Evolutionary conservation across 2,888 invertebrate species (phyloP).

Genomic region (Chironomus riparius): DNA sequence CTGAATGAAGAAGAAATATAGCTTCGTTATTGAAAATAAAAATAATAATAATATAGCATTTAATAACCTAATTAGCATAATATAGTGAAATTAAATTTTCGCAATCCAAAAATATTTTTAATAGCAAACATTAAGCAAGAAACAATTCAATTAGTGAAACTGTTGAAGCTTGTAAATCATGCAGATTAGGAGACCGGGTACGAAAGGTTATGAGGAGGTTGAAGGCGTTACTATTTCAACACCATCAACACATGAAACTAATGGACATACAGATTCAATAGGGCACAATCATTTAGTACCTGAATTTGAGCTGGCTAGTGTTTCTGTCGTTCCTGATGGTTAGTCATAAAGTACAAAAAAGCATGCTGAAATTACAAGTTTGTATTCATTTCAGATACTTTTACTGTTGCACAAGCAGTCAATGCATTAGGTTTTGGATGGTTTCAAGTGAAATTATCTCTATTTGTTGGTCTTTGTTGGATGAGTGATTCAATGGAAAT

Average conservation of each 20-base stretch:
- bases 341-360: conserved; percentile 31
- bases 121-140: neutral
- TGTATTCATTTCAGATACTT: conserved; percentile 54
- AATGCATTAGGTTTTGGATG: conserved; percentile 80
- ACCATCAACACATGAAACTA: neutral
- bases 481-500: conserved; percentile 88
- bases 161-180: neutral
- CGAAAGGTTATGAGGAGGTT: conserved; percentile 20
- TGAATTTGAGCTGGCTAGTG: conserved; percentile 59
- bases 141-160: neutral
- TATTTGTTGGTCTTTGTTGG: conserved; percentile 79
- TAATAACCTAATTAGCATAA: conserved; percentile 14
- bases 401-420: conserved; percentile 78
- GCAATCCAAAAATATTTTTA: neutral
- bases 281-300: neutral
- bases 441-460: conserved; percentile 79
- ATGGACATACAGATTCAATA: neutral
- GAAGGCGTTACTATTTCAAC: neutral
- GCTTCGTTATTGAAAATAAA: neutral
- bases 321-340: conserved; percentile 74
- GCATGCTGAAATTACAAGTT: conserved; percentile 1
- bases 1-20: conserved; percentile 17
- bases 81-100: neutral
- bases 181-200: conserved; percentile 13
- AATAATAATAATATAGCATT: neutral